Base-by-base conservation (phyloP, 2,797 vertebrate species). In the Kryptolebias ocellatus region DNA sequence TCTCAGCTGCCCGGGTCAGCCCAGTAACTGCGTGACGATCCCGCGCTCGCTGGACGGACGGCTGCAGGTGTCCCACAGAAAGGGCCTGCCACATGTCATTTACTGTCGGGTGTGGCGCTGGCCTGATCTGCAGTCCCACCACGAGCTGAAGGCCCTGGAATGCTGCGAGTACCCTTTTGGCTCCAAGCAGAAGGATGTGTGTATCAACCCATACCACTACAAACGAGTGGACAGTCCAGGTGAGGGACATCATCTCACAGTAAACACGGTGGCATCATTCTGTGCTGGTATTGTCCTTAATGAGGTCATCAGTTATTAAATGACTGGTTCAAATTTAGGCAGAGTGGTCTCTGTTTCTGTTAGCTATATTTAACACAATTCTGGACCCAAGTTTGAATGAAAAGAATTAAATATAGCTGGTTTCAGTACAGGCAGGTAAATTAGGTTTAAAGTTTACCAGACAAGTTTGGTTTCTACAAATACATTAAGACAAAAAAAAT, bases 181-280 rank as follows among this genome's bases (percentile, higher is more conserved):
- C 39, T 97, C 96, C 71, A 99, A 99, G 79, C 97, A 99, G 94
- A 99, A 99, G 92, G 97, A 99, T 44, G 97, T 99, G 77, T 99
- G 97, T 84, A 99, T 98, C 93, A 99, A 99, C 78, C 97, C 97
- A 57, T 99, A 99, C 90, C 97, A 99, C 93, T 99, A 99, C 83
- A 98, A 98, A 89, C 92, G 97, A 9, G 97, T 99, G 54, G 97
- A 99, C 82, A 98, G 97, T 85, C 97, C 97, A 72, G 97, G 96
- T 99, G 89, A 91, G 95, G 34, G 14, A 54, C 24, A 11, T 18
- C 29, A 64, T 2, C 2, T n/a, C 34, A 7, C 34, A 7, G 34
- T 34, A 9, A 34, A 34, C 34, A 34, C 34, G 9, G 10, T 9
- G 59, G 29, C 56, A 37, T 18, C 29, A 29, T 18, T 14, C n/a